phyloP scores from a whole-genome alignment of 2,797 vertebrate genomes.

The Sebastes kiyomatsui region DNA sequence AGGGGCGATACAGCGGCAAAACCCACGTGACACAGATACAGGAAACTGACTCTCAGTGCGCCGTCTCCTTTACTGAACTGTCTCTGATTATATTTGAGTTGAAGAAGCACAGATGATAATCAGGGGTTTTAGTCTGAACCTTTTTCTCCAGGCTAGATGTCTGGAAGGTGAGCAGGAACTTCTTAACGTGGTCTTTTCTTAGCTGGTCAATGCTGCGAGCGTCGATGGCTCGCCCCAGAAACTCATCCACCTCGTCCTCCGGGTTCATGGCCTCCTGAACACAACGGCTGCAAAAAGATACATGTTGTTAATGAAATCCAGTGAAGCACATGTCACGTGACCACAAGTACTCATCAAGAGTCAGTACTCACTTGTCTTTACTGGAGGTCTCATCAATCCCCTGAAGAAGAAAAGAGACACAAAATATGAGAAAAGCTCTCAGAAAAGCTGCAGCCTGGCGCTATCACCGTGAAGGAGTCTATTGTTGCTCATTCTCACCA shows the following conservation, averaged over 20 bases:
- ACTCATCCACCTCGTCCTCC: conserved; percentile 95
- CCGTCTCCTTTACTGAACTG: too few species aligned
- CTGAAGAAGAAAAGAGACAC: conserved; percentile 70
- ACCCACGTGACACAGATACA: too few species aligned
- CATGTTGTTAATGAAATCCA: neutral
- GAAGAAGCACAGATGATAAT: neutral
- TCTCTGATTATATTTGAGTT: too few species aligned
- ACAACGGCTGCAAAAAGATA: conserved; percentile 80
- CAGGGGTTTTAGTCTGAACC: conserved; percentile 69
- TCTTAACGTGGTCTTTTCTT: conserved; percentile 94
- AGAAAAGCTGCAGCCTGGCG: neutral
- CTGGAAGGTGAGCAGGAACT: conserved; percentile 96
- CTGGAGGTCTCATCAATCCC: conserved; percentile 93
- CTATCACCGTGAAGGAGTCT: neutral
- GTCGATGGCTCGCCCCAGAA: conserved; percentile 93
- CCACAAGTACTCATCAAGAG: neutral
- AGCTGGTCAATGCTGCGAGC: conserved; percentile 96
- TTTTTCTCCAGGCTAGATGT: conserved; percentile 94
- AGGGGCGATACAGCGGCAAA: too few species aligned
- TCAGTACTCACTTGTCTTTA: conserved; percentile 93
- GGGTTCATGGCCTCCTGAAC: conserved; percentile 94
- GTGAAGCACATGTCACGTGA: neutral
- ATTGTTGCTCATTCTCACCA: conserved; percentile 83
- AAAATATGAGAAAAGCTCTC: conserved; percentile 6
- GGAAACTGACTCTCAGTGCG: too few species aligned